Base-by-base conservation (phyloP, 2,113 vertebrate genomes). In the Mus spicilegus region DNA sequence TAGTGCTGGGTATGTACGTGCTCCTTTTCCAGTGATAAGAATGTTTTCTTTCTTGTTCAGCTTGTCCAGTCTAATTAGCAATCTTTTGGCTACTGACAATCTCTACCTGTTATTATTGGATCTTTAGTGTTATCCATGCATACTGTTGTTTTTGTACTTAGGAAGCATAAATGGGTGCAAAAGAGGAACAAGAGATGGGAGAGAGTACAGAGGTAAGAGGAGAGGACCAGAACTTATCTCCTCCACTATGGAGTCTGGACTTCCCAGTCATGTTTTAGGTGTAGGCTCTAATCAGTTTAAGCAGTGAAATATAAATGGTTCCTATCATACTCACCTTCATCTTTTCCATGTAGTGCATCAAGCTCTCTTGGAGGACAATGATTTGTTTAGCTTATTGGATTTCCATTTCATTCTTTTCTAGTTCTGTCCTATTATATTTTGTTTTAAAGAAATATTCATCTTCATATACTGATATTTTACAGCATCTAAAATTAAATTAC, bases 401-500 rank as follows among this genome's bases (percentile, higher is more conserved):
- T 70, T 65, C 77, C 63, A 33, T 61, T 72, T 63, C 72, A 56
- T 86, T 76, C 65, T 42, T 89, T 76, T 69, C 82, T 70, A 3
- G 0, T 87, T 88, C 33, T 49, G 3, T 51, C 22, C 46, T 58
- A 39, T 56, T 96, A 46, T 51, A 8, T 93, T 93, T 95, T 86
- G 33, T 75, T 90, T 92, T 85, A 92, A 42, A 80, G 78, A 93
- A 12, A 33, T 72, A 93, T 72, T 28, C 86, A 30, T 94, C 76
- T 89, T 86, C 70, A 78, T 77, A 77, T 33, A 65, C 3, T 80
- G 42, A 26, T 95, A 28, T n/a, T 96, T 95, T 61, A 20, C 20
- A 89, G 87, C 63, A 89, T 91, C 87, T 89, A 90, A 93, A 95
- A 97, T 89, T 63, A 93, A 95, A 88, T 84, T 90, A 92, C 14